A percentile compares a stretch with the other conserved stretches of the same genome.
These are phyloP conservation scores for Furcula furcula DNA, from an alignment of 2,888 invertebrate genomes.

Conservation along the genomic window DNA sequence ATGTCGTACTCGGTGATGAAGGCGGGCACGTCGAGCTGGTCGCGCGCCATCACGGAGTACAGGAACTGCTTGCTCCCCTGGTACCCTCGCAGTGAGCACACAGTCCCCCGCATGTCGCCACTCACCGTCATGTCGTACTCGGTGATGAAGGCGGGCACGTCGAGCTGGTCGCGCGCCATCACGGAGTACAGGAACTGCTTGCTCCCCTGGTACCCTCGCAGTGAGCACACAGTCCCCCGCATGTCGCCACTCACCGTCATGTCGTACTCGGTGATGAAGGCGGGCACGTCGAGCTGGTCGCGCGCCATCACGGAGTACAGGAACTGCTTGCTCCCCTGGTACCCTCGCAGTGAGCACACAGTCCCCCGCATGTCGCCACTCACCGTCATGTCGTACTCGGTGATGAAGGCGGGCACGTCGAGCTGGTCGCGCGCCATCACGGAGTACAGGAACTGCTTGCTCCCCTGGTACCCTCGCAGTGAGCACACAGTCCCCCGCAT, in stretches of 20 bases:
- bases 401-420: constrained; percentile 97
- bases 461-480: too few relatives aligned
- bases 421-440: constrained; percentile 96
- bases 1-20: constrained; percentile 98
- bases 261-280: constrained; percentile 97
- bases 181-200: constrained; percentile 95
- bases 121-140: constrained; percentile 99
- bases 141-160: constrained; percentile 97
- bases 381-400: constrained; percentile 98
- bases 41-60: constrained; percentile 94
- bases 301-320: constrained; percentile 95
- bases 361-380: too few relatives aligned
- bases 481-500: too few relatives aligned
- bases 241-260: too few relatives aligned
- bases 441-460: constrained; percentile 94
- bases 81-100: too few relatives aligned
- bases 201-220: too few relatives aligned
- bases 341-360: too few relatives aligned
- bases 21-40: constrained; percentile 96
- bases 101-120: too few relatives aligned
- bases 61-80: too few relatives aligned
- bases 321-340: too few relatives aligned
- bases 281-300: constrained; percentile 96
- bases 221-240: too few relatives aligned
- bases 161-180: constrained; percentile 95